These are phyloP conservation scores for Cantharis rustica DNA, from an alignment of 2,888 invertebrate species.

Conservation along the genomic window DNA sequence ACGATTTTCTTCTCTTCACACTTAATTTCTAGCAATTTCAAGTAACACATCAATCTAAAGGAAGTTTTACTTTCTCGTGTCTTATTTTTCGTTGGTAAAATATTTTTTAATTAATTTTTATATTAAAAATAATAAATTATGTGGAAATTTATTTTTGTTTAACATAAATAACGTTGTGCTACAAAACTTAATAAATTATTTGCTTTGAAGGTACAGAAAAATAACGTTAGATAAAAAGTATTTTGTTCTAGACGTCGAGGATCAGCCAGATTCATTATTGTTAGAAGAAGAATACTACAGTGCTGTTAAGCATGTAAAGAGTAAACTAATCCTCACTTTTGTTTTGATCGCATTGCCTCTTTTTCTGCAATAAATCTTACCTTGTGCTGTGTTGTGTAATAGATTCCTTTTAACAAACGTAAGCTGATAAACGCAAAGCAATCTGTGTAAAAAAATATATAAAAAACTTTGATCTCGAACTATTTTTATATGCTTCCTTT, in stretches of 20 bases:
- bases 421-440: slow-evolving; percentile 18
- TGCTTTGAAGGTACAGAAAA: neutral
- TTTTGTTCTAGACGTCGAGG: slow-evolving; percentile 43
- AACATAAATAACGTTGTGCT: neutral
- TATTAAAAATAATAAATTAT: neutral
- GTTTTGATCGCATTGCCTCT: slow-evolving; percentile 45
- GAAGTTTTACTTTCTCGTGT: neutral
- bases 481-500: slow-evolving; percentile 47
- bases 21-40: slow-evolving; percentile 2
- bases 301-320: slow-evolving; percentile 35
- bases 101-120: neutral
- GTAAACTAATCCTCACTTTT: slow-evolving; percentile 37
- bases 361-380: slow-evolving; percentile 45
- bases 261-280: slow-evolving; percentile 46
- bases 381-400: slow-evolving; percentile 32
- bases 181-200: neutral
- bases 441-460: slow-evolving; percentile 31
- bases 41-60: neutral
- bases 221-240: slow-evolving; percentile 10
- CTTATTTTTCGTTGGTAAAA: neutral
- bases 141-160: neutral
- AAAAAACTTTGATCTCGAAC: slow-evolving; percentile 37
- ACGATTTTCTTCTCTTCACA: slow-evolving; percentile 14
- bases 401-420: slow-evolving; percentile 24
- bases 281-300: slow-evolving; percentile 46